Evolutionary conservation across 2,113 vertebrate genomes (phyloP), one percentile per base, ranked within the genome.

Genomic region (Synodontis membranacea): DNA sequence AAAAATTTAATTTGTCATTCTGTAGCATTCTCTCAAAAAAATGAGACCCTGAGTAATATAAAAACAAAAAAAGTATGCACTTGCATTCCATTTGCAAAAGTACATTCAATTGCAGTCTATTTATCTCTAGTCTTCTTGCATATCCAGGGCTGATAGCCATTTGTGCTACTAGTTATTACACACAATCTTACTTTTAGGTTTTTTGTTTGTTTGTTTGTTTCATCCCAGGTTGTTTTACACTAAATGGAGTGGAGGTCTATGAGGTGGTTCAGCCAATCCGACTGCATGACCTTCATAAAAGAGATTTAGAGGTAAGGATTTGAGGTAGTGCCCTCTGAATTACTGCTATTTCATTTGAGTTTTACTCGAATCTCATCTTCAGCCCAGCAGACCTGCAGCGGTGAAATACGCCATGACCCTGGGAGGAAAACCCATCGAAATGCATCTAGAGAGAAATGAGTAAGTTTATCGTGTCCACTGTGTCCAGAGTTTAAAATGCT

Each of bases 361-460:
- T 21, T 46, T 31, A 82, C 50, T 44, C 0, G 8, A n/a, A 42
- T 87, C 44, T 28, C 60, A 6, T 84, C 11, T 21, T 2, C 85
- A 93, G 93, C 1, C 86, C 54, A 80, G 64, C 64, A 90, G 94
- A 83, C 94, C 94, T 34, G 84, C 92, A 4, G 87, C 48, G 0
- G 14, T 94, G 2, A 93, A 89, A 34, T 96, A 96, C 23, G 91
- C 88, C 14, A 90, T 96, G 93, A 93, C 75, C 0, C 90, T 96
- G 42, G 90, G 85, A 62, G 93, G 95, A 23, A 90, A 78, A 85
- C 84, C 93, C 46, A 88, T 95, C 14, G 91, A 94, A 88, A 89
- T 96, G 91, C 92, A 94, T 5, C 93, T 96, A 1, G 86, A 94
- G 86, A 93, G 75, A 90, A 95, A 94, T 28, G 85, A 89, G 95